These are phyloP conservation scores for Epirrhoe tristata DNA, from an alignment of 2,888 invertebrate genomes.

Conservation along the genomic window DNA sequence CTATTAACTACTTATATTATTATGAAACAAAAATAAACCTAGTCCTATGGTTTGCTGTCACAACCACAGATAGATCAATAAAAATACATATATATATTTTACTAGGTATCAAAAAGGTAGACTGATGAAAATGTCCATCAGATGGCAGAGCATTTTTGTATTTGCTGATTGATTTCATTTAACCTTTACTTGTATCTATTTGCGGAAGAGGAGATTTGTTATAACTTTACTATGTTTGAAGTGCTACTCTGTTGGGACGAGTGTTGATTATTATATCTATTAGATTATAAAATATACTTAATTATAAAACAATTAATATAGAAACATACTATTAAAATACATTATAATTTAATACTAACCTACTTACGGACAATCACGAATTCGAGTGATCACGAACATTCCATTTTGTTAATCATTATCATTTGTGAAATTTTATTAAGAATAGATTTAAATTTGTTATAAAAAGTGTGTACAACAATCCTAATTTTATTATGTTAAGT, in stretches of 20 bases:
- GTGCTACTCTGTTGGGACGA: conserved; percentile 43
- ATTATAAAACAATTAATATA: conserved; percentile 41
- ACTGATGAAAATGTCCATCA: too few relatives aligned
- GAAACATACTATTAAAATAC: conserved; percentile 33
- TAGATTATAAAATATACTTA: conserved; percentile 28
- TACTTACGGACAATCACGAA: conserved; percentile 65
- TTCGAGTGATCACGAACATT: conserved; percentile 40
- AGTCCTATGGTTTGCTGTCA: too few relatives aligned
- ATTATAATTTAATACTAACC: conserved; percentile 46
- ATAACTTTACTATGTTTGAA: conserved; percentile 13
- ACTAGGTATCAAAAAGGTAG: too few relatives aligned
- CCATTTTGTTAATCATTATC: conserved; percentile 36
- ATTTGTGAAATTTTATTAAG: conserved; percentile 14
- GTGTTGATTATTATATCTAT: conserved; percentile 41
- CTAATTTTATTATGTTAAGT: conserved; percentile 39
- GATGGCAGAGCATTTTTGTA: too few relatives aligned
- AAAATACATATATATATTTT: too few relatives aligned
- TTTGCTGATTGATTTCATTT: too few relatives aligned
- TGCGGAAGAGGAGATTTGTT: too few relatives aligned
- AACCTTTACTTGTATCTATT: too few relatives aligned
- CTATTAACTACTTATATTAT: too few relatives aligned
- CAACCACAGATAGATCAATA: too few relatives aligned
- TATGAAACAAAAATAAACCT: too few relatives aligned
- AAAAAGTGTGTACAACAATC: neutral
- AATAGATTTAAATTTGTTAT: neutral